Evolutionary conservation across 2,797 vertebrate species (phyloP), one percentile per base, ranked within the genome.

Genomic region (Hippocampus kuda): DNA sequence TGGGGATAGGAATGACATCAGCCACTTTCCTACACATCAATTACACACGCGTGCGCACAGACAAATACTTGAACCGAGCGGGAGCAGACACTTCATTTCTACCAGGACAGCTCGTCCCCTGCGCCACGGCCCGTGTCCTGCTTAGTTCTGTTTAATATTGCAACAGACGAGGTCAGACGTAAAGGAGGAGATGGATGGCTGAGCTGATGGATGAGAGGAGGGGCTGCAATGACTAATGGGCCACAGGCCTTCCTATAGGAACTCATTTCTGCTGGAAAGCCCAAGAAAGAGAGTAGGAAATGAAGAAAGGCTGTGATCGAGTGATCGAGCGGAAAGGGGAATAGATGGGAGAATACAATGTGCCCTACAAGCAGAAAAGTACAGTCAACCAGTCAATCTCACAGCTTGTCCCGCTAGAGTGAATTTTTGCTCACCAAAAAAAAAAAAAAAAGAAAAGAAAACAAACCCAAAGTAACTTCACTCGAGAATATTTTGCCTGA

Each of bases 71-170:
- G 65, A 51, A 61, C 27, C 0, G 26, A 74, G 6, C 42, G 68
- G 67, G 46, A 48, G 11, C 71, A 78, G 79, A 80, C 79, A 82
- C 81, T 77, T 79, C 20, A 24, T 77, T 75, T 74, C 67, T 82
- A 80, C 69, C 69, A 65, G 73, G 81, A 79, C 79, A 24, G 70
- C 74, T 79, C 71, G 53, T 83, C 86, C 79, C 78, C 70, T 57
- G 80, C 70, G 76, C 75, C 79, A 49, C 53, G 56, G 78, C 73
- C 78, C 72, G 53, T 85, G 78, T 88, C 79, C 79, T 87, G 81
- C 77, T 88, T 86, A 84, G 85, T 85, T 86, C 82, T 86, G 74
- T 82, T 88, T 77, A 86, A 88, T 86, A 85, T 84, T 88, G 80
- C 82, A 87, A 30, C 68, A 85, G 80, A 79, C 75, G 69, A 72